Evolutionary conservation across 2,113 vertebrate genomes (phyloP), one percentile per base, ranked within the genome.

Genomic region (Alligator mississippiensis): DNA sequence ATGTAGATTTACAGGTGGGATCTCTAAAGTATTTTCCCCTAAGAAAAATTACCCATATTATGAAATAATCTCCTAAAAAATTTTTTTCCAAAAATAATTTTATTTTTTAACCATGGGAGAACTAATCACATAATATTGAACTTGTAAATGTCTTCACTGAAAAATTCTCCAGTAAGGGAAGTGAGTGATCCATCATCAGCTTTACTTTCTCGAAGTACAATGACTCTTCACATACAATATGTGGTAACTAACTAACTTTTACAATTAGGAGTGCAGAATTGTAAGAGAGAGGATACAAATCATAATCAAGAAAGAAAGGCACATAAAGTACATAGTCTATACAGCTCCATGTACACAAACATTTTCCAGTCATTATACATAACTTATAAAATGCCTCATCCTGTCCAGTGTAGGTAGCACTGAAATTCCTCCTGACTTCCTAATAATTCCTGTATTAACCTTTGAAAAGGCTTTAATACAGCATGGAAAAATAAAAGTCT

Each of bases 291-390:
- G 34, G 84, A 11, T 11, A n/a, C 22, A 77, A 82, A 72, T 68
- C 63, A 89, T 84, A 95, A 82, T 88, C 76, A 84, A 75, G 62
- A 81, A 3, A 89, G 28, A 38, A 47, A 47, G 57, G 2, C 1
- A 3, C 96, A 89, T 84, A 77, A 95, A 95, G 91, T 78, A 27
- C 30, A 74, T 74, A 74, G 6, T 90, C 13, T 79, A 63, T 93
- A 83, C 28, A 21, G 34, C 87, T 92, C 38, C 57, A 87, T 85
- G 94, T 91, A 90, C 34, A 24, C 91, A 95, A 95, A 77, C 59
- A 80, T 17, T 87, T n/a, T 76, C 15, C 21, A 87, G 21, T 90
- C 92, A 93, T 78, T 61, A 92, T 92, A 90, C 30, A 77, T 1
- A 63, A 13, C 30, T 80, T 91, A 27, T 34, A 90, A 95, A 95